Conservation (phyloP, 2,113 vertebrate species). For the Genyomyrus donnyi region DNA sequence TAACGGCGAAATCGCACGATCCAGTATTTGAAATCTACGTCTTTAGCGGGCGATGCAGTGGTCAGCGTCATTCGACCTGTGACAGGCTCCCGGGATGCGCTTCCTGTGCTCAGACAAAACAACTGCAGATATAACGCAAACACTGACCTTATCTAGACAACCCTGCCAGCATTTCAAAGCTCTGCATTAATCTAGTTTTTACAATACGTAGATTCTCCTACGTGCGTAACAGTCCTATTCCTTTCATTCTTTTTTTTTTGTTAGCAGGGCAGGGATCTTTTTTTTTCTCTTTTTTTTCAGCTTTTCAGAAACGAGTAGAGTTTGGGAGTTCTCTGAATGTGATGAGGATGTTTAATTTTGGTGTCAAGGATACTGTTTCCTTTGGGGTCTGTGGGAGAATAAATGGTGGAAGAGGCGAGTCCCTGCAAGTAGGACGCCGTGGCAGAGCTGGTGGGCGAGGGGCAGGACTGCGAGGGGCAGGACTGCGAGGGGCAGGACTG, state of each 20-base stretch:
- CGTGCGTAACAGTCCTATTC: neutral
- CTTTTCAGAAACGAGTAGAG: neutral
- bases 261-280: neutral
- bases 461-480: neutral
- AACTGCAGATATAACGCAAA: neutral
- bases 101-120: neutral
- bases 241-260: neutral
- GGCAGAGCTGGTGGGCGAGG: neutral
- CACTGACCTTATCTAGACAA: neutral
- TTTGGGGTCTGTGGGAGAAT: neutral
- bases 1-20: neutral
- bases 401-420: neutral
- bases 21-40: neutral
- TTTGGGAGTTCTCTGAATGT: neutral
- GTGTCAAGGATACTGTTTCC: neutral
- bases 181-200: neutral
- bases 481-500: neutral
- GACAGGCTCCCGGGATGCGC: neutral
- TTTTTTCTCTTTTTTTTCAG: no score
- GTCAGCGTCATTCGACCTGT: neutral
- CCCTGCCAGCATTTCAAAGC: neutral
- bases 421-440: neutral
- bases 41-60: neutral
- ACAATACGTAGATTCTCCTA: neutral
- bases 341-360: neutral